These are phyloP conservation scores for Epirrita christyi DNA, from an alignment of 2,888 invertebrate genomes.

Conservation along the genomic window DNA sequence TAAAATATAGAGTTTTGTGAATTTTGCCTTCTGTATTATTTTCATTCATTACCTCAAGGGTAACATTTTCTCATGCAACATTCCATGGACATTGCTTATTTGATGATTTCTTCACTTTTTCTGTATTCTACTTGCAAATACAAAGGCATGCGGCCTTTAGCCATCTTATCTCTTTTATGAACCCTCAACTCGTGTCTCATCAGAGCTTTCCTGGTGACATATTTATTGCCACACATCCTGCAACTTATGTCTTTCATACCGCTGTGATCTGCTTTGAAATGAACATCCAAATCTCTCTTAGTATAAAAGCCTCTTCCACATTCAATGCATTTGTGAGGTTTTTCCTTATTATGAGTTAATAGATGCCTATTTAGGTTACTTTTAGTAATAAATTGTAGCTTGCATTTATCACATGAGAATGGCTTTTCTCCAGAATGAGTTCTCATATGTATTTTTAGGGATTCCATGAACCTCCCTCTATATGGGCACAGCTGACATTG, in stretches of 20 bases:
- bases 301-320: conserved; percentile 61
- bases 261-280: conserved; percentile 61
- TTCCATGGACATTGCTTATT: not conserved
- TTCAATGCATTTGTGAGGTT: conserved; percentile 59
- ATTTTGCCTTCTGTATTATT: conserved; percentile 2
- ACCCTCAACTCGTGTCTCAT: conserved; percentile 67
- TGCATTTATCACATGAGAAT: conserved; percentile 62
- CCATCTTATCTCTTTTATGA: conserved; percentile 66
- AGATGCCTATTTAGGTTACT: conserved; percentile 68
- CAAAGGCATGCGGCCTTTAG: conserved; percentile 64
- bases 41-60: not conserved
- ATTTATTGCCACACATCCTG: conserved; percentile 60
- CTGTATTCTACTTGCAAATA: conserved; percentile 58
- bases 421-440: conserved; percentile 65
- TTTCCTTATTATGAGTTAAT: conserved; percentile 60
- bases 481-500: conserved; percentile 64
- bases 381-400: conserved; percentile 57
- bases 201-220: conserved; percentile 61
- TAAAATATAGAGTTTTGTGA: not conserved
- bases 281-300: conserved; percentile 57
- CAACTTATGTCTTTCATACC: conserved; percentile 63
- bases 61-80: too few relatives aligned
- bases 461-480: conserved; percentile 59
- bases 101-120: conserved; percentile 37
- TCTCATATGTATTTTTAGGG: conserved; percentile 61